A percentile compares a stretch with the other conserved stretches of the same genome.
Conservation (phyloP, 2,797 vertebrate species). For the Ptychobarbus kaznakovi region DNA sequence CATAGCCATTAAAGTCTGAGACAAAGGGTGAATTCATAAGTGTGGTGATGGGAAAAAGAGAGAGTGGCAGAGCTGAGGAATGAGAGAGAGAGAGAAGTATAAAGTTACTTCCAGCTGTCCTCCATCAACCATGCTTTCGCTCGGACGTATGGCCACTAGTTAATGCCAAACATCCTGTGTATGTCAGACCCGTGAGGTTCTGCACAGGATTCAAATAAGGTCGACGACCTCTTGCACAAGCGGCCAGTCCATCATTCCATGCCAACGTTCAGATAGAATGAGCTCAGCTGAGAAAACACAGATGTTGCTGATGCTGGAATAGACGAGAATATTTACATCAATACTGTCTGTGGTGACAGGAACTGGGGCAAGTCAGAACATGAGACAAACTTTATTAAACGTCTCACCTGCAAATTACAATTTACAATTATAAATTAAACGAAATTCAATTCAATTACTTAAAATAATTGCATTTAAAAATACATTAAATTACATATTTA, state of each 20-base stretch:
- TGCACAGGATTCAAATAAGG: conserved; percentile 77
- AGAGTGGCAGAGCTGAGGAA: conserved; percentile 10
- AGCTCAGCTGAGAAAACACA: conserved; percentile 81
- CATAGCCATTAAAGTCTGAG: conserved; percentile 21
- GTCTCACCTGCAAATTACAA: not conserved
- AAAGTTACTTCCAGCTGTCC: conserved; percentile 84
- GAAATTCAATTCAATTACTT: not conserved
- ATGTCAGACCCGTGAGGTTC: conserved; percentile 71
- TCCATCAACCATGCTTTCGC: conserved; percentile 28
- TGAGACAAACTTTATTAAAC: not conserved
- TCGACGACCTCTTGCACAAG: conserved; percentile 68
- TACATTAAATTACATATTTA: no score
- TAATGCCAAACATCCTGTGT: conserved; percentile 78
- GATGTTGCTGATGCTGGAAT: conserved; percentile 60
- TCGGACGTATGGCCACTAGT: conserved; percentile 74
- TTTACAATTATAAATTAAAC: not conserved
- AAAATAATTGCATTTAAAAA: not conserved
- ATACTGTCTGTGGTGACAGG: not conserved
- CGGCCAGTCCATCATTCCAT: conserved; percentile 26
- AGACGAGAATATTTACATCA: conserved; percentile 15
- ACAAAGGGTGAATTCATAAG: conserved; percentile 30
- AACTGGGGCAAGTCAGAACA: not conserved
- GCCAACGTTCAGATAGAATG: conserved; percentile 28
- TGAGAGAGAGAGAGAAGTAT: conserved; percentile 67
- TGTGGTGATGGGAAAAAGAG: not conserved